Evolutionary conservation across 2,797 vertebrate species (phyloP).

Genomic region (Pelobates cultripes): DNA sequence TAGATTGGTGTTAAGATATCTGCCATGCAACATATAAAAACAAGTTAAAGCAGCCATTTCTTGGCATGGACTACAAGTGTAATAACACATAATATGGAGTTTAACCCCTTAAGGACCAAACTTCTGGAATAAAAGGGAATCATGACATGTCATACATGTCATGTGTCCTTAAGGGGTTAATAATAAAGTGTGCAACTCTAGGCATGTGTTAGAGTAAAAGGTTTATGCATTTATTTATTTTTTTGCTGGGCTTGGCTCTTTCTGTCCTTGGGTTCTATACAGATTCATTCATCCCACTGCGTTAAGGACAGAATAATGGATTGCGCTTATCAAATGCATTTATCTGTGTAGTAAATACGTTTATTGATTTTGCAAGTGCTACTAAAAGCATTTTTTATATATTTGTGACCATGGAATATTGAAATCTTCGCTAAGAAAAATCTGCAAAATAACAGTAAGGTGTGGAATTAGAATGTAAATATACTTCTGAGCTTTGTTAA

Average conservation of each 20-base stretch:
- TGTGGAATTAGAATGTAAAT: neutral
- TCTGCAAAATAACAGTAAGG: neutral
- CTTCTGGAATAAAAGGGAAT: too few species aligned
- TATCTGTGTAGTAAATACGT: conserved; percentile 25
- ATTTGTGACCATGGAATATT: conserved; percentile 5
- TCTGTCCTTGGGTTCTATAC: conserved; percentile 18
- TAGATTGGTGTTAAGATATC: neutral
- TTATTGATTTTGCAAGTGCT: conserved; percentile 28
- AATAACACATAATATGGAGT: too few species aligned
- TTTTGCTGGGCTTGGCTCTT: neutral
- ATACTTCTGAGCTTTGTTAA: neutral
- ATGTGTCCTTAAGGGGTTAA: too few species aligned
- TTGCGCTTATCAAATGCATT: conserved; percentile 22
- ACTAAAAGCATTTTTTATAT: conserved; percentile 28
- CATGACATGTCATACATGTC: too few species aligned
- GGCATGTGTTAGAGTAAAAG: too few species aligned
- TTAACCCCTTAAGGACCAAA: too few species aligned
- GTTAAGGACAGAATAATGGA: conserved; percentile 21
- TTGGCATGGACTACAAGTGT: too few species aligned
- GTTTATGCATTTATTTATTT: neutral
- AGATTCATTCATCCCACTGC: conserved; percentile 2
- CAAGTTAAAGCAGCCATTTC: too few species aligned
- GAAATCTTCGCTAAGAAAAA: neutral
- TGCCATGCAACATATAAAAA: neutral
- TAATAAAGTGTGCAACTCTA: too few species aligned